Base-by-base conservation (phyloP, 1,140 invertebrate species). In the Dicyema japonicum region DNA sequence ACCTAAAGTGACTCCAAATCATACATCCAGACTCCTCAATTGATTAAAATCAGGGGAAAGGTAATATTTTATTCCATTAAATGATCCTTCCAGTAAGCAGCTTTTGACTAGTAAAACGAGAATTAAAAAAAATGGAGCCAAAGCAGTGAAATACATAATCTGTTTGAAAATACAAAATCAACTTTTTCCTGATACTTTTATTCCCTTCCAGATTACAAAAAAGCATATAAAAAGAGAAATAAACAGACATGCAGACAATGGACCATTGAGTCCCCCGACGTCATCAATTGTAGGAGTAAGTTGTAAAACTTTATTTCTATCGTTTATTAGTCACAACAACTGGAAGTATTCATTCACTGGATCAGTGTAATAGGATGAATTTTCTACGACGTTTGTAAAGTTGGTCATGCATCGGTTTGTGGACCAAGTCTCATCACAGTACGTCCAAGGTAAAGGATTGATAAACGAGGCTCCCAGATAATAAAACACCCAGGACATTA, bases 401-500 rank as follows among this genome's bases (percentile, higher is more conserved):
- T n/a, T n/a, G n/a, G n/a, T n/a, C n/a, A n/a, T n/a, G n/a, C 22
- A 23, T 23, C 15, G 11, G n/a, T 23, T 9, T 4, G 78, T 82
- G 46, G 90, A 90, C 76, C 78, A 92, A 6, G 61, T 42, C 42
- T 90, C 80, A 41, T 70, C 62, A 50, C 82, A 92, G 25, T 66
- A 67, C 19, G 70, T 75, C 80, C 80, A 90, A 0, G 80, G 80
- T 11, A 92, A 56, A 40, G 66, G 32, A 6, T 34, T 27, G 9
- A 38, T 31, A 30, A 50, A 46, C 3, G 54, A 57, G 2, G 42
- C 46, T 34, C 65, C 38, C 70, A 64, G 51, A 34, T 82, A 92
- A 50, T 85, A 90, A 4, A 92, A 63, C 0, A 76, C 74, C 71
- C 78, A 88, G 11, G 75, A 72, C 27, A 90, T 76, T 41, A 92